These are phyloP conservation scores for Atherinomorus stipes DNA, from an alignment of 2,113 vertebrate species.

Conservation along the genomic window DNA sequence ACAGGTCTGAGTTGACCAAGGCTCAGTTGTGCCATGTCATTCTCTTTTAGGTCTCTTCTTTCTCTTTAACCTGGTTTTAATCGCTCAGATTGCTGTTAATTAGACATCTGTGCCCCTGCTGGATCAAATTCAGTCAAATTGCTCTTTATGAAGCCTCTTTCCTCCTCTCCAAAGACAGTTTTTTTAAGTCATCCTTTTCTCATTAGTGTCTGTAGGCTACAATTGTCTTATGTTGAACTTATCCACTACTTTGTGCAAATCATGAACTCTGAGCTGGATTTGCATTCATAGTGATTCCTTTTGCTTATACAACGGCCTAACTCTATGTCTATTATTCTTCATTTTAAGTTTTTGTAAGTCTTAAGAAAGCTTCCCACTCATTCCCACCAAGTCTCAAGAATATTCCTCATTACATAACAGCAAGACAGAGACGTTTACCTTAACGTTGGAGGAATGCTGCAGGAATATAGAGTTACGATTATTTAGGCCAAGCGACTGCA, in stretches of 20 bases:
- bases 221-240: neutral
- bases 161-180: neutral
- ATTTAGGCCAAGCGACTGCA: neutral
- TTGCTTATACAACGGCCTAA: no score
- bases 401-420: neutral
- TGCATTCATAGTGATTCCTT: neutral
- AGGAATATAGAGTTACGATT: constrained; percentile 39
- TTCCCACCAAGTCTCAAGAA: neutral
- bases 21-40: constrained; percentile 37
- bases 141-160: constrained; percentile 39
- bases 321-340: neutral
- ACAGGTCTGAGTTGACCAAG: constrained; percentile 32
- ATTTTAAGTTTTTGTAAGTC: neutral
- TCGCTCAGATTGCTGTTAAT: constrained; percentile 42
- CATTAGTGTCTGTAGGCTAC: neutral
- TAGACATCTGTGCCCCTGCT: constrained; percentile 33
- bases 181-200: constrained; percentile 2
- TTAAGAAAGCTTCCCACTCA: no score
- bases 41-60: constrained; percentile 47
- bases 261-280: neutral
- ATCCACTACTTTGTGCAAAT: no score
- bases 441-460: neutral
- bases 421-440: constrained; percentile 2
- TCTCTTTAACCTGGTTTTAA: constrained; percentile 43
- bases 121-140: constrained; percentile 34